A percentile compares a stretch with the other conserved stretches of the same genome.
These are phyloP conservation scores for Syrphus vitripennis DNA, from an alignment of 2,888 invertebrate species.

Conservation along the genomic window DNA sequence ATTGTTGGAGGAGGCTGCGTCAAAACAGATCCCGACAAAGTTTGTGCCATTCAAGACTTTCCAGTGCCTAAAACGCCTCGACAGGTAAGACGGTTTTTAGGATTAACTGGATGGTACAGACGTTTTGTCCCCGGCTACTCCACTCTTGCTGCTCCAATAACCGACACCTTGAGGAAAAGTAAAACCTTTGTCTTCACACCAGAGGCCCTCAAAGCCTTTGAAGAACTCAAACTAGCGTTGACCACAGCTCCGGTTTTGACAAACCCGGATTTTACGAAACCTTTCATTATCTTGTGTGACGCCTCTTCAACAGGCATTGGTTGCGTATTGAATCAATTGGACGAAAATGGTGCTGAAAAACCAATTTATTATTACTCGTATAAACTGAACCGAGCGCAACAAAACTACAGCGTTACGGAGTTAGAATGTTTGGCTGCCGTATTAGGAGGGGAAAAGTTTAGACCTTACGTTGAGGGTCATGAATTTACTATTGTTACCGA, in stretches of 20 bases:
- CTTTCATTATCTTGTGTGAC: conserved; percentile 1
- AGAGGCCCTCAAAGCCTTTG: neutral
- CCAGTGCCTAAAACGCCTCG: neutral
- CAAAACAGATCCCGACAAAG: conserved; percentile 1
- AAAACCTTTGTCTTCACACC: neutral
- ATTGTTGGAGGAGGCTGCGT: conserved; percentile 27
- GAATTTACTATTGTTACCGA: conserved; percentile 8
- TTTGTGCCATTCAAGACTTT: conserved; percentile 7
- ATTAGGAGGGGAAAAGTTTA: neutral
- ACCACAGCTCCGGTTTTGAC: neutral
- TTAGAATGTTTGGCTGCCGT: conserved; percentile 18
- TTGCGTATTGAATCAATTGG: too few species aligned
- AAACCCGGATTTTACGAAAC: neutral
- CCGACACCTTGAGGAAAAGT: neutral
- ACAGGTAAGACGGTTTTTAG: conserved; percentile 13
- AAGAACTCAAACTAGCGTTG: neutral
- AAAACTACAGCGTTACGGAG: conserved; percentile 22
- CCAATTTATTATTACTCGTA: too few species aligned
- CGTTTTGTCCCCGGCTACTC: conserved; percentile 9
- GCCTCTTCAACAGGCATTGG: conserved; percentile 3
- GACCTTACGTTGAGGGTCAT: conserved; percentile 4
- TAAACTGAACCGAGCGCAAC: too few species aligned
- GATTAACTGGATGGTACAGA: conserved; percentile 21
- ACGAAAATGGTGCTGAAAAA: too few species aligned
- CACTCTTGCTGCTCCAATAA: neutral